These are phyloP conservation scores for Geodia barretti DNA, from an alignment of 37 sponge, comb jelly and placozoan species.

Conservation along the genomic window DNA sequence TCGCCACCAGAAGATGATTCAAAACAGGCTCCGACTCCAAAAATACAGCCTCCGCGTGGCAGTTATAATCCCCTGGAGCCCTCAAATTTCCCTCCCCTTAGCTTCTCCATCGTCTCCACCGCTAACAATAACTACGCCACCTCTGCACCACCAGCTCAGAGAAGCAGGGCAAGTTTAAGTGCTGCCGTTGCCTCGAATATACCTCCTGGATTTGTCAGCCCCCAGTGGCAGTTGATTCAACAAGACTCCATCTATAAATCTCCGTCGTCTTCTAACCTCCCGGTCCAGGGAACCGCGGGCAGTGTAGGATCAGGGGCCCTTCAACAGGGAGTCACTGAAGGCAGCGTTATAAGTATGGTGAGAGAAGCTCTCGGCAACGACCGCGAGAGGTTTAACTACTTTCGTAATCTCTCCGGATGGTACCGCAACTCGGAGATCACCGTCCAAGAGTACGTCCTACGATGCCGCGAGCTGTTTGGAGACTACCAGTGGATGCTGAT, in stretches of 20 bases:
- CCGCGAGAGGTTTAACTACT: conserved; percentile 28
- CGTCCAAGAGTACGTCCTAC: conserved; percentile 19
- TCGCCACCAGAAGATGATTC: not conserved
- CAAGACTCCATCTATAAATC: not conserved
- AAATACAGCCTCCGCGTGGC: not conserved
- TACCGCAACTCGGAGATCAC: conserved; percentile 31
- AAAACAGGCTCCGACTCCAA: not conserved
- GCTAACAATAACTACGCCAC: not conserved
- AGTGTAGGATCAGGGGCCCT: not conserved
- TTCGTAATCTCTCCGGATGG: conserved; percentile 39
- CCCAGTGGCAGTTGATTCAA: not conserved
- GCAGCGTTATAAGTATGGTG: not conserved
- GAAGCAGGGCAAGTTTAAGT: too few relatives aligned
- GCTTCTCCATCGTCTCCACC: not conserved
- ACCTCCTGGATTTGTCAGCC: conserved; percentile 5
- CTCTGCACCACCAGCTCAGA: not conserved
- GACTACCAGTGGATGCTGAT: conserved; percentile 1
- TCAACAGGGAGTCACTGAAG: not conserved
- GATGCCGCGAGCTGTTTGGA: conserved; percentile 36
- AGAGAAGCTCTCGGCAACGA: conserved; percentile 20
- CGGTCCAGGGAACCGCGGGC: not conserved
- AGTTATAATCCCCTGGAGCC: not conserved
- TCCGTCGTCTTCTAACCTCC: not conserved
- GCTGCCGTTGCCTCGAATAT: not conserved
- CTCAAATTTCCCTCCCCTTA: not conserved